A percentile compares a stretch with the other conserved stretches of the same genome.
phyloP scores from a whole-genome alignment of 2,888 invertebrate genomes.

The Acrobasis consociella region DNA sequence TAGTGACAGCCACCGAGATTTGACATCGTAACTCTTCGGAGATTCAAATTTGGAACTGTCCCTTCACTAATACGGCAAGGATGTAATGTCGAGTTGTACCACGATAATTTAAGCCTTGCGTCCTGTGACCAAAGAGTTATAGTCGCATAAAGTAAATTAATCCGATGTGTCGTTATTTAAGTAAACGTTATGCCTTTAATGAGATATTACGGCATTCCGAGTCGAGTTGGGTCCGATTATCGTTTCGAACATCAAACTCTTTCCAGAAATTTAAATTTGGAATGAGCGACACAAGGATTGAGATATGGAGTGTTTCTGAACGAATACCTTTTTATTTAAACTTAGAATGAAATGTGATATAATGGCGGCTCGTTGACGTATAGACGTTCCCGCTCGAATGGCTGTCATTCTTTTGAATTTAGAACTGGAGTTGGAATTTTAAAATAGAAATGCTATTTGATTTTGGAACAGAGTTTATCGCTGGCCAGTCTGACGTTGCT shows the following conservation, averaged over 20 bases:
- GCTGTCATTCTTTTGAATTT: conserved; percentile 43
- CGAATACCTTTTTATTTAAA: conserved; percentile 68
- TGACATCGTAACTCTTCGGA: conserved; percentile 72
- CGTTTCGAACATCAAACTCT: conserved; percentile 74
- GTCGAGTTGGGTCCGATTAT: conserved; percentile 66
- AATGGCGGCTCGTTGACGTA: conserved; percentile 61
- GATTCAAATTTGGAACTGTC: conserved; percentile 71
- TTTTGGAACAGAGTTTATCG: conserved; percentile 23
- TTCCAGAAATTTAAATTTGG: conserved; percentile 78
- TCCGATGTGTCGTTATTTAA: conserved; percentile 33
- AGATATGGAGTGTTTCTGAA: conserved; percentile 70
- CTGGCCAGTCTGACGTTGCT: conserved; percentile 14
- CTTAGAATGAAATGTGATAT: conserved; percentile 69
- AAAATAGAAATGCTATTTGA: conserved; percentile 28
- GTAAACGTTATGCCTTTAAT: conserved; percentile 61
- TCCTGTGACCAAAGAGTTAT: conserved; percentile 47
- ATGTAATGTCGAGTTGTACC: conserved; percentile 38
- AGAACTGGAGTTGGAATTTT: conserved; percentile 34
- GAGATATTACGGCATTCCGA: conserved; percentile 76
- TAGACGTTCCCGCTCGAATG: conserved; percentile 50
- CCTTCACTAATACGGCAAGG: conserved; percentile 41
- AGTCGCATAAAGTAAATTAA: conserved; percentile 39
- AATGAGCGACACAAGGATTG: conserved; percentile 64
- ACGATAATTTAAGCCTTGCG: conserved; percentile 49
- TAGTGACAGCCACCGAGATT: conserved; percentile 63